These are phyloP conservation scores for Ptilorrhoa leucosticta DNA, from an alignment of 2,113 vertebrate genomes.

Conservation along the genomic window DNA sequence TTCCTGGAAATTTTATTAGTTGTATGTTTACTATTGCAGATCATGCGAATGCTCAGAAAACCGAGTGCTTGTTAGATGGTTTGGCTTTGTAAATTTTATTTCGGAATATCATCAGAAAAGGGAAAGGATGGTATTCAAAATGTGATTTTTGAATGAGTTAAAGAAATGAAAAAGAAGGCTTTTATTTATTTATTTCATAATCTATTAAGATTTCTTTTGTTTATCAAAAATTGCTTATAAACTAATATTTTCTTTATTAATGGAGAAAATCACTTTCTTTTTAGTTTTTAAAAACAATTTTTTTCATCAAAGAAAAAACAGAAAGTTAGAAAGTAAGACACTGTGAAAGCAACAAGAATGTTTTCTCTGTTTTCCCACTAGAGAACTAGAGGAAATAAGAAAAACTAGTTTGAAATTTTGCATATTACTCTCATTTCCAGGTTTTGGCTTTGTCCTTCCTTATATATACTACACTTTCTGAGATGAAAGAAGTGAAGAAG, in stretches of 20 bases:
- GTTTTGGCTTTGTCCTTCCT: background rate
- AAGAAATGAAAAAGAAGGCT: background rate
- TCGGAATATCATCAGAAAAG: background rate
- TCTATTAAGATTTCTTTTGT: background rate
- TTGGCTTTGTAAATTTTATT: background rate
- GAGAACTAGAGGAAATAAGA: background rate
- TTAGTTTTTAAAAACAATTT: background rate
- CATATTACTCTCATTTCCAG: background rate
- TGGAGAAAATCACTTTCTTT: background rate
- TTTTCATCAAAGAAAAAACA: background rate
- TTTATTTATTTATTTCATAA: background rate
- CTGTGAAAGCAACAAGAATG: background rate
- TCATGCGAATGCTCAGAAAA: background rate
- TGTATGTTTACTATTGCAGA: background rate
- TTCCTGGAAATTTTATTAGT: background rate
- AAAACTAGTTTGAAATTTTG: background rate
- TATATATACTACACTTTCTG: background rate
- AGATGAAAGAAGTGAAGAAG: background rate
- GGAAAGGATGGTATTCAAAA: background rate
- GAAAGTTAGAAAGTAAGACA: background rate
- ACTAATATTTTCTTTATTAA: background rate
- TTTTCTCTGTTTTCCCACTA: background rate
- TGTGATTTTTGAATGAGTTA: background rate
- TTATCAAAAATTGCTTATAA: background rate
- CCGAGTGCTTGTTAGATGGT: rapidly evolving